Conservation (phyloP, 2,888 invertebrate species). For the Eristalis tenax region DNA sequence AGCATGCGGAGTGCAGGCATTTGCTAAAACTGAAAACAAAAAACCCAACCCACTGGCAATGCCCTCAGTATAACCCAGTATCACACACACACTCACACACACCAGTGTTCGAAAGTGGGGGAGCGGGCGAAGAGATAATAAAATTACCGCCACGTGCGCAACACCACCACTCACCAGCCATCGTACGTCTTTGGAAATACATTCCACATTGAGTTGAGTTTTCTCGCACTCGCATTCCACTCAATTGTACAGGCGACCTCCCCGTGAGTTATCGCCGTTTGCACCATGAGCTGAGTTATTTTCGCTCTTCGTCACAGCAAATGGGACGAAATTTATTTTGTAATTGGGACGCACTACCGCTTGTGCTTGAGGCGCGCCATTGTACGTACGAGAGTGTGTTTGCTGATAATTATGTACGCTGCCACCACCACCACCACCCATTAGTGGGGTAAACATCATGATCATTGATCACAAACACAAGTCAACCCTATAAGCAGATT, state of each 20-base stretch:
- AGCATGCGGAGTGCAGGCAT: too few relatives aligned
- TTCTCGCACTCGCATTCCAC: constrained; percentile 13
- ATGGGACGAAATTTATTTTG: constrained; percentile 39
- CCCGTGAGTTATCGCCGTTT: not conserved
- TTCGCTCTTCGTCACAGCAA: constrained; percentile 22
- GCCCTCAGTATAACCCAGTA: not conserved
- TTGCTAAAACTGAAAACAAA: not conserved
- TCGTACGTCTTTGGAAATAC: constrained; percentile 34
- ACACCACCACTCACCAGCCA: constrained; percentile 6
- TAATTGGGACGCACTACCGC: constrained; percentile 31
- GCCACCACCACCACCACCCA: too few relatives aligned
- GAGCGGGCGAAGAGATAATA: constrained; percentile 26
- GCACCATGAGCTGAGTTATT: constrained; percentile 21
- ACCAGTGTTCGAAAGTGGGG: not conserved
- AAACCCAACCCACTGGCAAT: constrained; percentile 17
- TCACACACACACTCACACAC: not conserved
- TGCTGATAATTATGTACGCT: not conserved
- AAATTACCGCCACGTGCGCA: constrained; percentile 59
- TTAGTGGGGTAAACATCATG: not conserved
- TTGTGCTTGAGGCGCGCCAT: not conserved
- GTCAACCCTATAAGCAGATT: not conserved
- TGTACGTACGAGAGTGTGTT: constrained; percentile 13
- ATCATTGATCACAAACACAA: constrained; percentile 22
- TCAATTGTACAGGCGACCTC: not conserved
- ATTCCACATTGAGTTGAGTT: constrained; percentile 47